Base-by-base conservation (phyloP, 2,113 vertebrate genomes). In the Ceyx cyanopectus region DNA sequence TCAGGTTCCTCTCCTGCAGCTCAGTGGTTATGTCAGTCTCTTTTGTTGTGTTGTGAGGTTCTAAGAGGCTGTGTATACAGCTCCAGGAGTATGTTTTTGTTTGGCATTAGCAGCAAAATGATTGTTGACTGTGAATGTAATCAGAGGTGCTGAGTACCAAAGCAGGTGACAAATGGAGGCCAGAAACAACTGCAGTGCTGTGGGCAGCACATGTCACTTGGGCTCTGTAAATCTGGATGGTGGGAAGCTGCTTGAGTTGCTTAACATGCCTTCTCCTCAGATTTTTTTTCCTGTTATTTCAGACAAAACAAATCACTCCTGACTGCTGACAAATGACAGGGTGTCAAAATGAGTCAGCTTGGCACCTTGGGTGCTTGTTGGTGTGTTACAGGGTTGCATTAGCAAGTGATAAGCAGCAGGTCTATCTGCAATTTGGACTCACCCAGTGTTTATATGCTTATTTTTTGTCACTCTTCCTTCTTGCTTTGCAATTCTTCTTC, bases 401-500 rank as follows among this genome's bases (percentile, higher is more conserved):
- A 21, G 62, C 67, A 1, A 54, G 32, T 23, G 81, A 89, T 92
- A 92, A 76, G 61, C 61, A 40, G 62, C 62, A 1, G 9, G 0
- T 14, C 3, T 19, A 48, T 20, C 77, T 46, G 88, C 5, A 41
- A 46, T 45, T 32, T 1, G 22, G 70, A 18, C 75, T 81, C 63
- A 1, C 85, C 80, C 80, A 5, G 1, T 57, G 46, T 32, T 85
- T 29, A 9, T 6, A 1, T 46, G 7, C 9, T 80, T 77, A 0
- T 46, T 80, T 63, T 41, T 27, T 63, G 51, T 41, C 0, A 0
- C 65, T 80, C 82, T 94, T 95, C 94, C 88, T 96, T 56, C 88
- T 88, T 56, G 54, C 68, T 27, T 11, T 85, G 21, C 10, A 7
- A 29, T 54, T 87, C 79, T 30, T 65, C 58, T 21, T 50, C 14